A percentile compares a stretch with the other conserved stretches of the same genome.
Evolutionary conservation across 2,113 vertebrate species (phyloP).

Genomic region (Nibea coibor): DNA sequence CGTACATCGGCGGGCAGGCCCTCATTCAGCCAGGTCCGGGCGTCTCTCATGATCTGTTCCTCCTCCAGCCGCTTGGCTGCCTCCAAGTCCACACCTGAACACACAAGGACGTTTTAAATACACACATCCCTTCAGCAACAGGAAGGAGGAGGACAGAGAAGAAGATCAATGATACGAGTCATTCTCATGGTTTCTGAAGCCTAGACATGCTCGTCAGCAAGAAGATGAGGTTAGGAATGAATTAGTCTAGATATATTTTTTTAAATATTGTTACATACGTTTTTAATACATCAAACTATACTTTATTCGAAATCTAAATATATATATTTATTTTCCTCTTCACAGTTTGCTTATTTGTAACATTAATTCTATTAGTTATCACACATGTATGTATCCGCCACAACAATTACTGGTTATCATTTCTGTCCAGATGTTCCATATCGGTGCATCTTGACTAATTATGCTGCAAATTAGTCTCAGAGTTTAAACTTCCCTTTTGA

Average conservation of each 20-base stretch:
- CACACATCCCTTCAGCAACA: not conserved
- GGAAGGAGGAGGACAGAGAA: not conserved
- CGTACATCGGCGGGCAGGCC: slow-evolving; percentile 85
- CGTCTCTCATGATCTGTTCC: slow-evolving; percentile 92
- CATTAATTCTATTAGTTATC: not conserved
- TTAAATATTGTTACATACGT: too few relatives aligned
- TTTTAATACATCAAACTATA: too few relatives aligned
- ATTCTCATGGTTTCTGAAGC: too few relatives aligned
- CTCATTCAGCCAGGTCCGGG: slow-evolving; percentile 90
- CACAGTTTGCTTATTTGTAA: not conserved
- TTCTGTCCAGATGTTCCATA: not conserved
- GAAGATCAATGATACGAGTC: not conserved
- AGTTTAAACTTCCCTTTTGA: not conserved
- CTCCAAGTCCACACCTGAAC: slow-evolving; percentile 89
- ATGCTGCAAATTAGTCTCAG: not conserved
- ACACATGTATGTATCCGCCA: not conserved
- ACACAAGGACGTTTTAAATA: not conserved
- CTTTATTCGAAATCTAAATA: not conserved
- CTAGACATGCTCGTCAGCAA: too few relatives aligned
- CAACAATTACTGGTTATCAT: not conserved
- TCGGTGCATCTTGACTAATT: not conserved
- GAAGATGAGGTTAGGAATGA: too few relatives aligned
- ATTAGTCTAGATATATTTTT: too few relatives aligned
- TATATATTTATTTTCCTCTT: not conserved
- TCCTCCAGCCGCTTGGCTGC: slow-evolving; percentile 90